Evolutionary conservation across 2,888 invertebrate species (phyloP).

Genomic region (Pseudanteris insignis): DNA sequence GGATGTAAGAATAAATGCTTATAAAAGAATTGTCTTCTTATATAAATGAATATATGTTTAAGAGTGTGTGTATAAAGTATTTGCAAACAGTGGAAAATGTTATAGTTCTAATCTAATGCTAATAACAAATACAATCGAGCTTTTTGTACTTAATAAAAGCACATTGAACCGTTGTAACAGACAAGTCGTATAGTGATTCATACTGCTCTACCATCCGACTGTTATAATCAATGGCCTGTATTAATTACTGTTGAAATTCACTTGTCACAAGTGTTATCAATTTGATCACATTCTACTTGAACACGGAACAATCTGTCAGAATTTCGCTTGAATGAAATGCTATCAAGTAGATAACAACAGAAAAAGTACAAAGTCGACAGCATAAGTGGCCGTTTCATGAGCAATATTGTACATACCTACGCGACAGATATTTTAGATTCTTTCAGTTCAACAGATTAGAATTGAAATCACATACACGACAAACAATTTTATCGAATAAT

Average conservation of each 20-base stretch:
- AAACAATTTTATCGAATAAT: too few species aligned
- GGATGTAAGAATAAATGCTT: too few species aligned
- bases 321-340: slow-evolving; percentile 33
- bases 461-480: too few species aligned
- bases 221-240: slow-evolving; percentile 37
- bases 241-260: slow-evolving; percentile 43
- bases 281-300: slow-evolving; percentile 34
- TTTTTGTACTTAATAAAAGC: slow-evolving; percentile 21
- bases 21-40: too few species aligned
- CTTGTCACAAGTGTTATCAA: slow-evolving; percentile 41
- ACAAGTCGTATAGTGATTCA: slow-evolving; percentile 29
- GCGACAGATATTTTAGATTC: too few species aligned
- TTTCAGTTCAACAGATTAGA: too few species aligned
- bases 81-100: slow-evolving; percentile 6
- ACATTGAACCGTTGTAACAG: slow-evolving; percentile 10
- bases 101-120: slow-evolving; percentile 17
- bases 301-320: slow-evolving; percentile 38
- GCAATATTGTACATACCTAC: too few species aligned
- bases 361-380: slow-evolving; percentile 11
- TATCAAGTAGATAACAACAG: slow-evolving; percentile 27
- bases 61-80: too few species aligned
- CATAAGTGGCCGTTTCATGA: too few species aligned
- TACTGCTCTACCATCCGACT: slow-evolving; percentile 16
- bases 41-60: too few species aligned
- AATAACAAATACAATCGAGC: slow-evolving; percentile 17